phyloP scores from a whole-genome alignment of 2,113 vertebrate species.

The Poecile atricapillus region DNA sequence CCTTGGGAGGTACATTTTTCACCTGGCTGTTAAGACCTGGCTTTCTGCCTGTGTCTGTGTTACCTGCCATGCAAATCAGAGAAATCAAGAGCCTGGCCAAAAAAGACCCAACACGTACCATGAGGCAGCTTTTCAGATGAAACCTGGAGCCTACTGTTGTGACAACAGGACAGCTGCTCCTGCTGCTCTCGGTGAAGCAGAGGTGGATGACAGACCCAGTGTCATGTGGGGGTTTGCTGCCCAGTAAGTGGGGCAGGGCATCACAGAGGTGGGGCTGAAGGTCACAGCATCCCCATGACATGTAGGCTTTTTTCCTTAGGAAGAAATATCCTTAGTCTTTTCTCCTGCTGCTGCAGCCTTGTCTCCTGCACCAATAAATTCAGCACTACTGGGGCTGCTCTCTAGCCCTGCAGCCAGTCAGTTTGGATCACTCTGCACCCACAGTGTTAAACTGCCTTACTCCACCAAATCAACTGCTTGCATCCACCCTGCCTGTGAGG shows the following conservation, averaged over 20 bases:
- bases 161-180: not conserved
- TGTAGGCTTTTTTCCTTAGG: not conserved
- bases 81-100: not conserved
- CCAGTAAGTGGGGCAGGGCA: not conserved
- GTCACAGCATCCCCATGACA: not conserved
- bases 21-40: not conserved
- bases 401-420: not conserved
- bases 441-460: not conserved
- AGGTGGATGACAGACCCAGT: not conserved
- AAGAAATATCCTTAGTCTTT: not conserved
- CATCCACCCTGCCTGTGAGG: not conserved
- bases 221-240: not conserved
- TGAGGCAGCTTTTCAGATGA: not conserved
- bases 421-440: not conserved
- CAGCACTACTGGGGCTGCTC: not conserved
- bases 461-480: not conserved
- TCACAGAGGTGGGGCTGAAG: not conserved
- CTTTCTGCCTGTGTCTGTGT: not conserved
- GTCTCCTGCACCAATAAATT: not conserved
- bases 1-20: not conserved
- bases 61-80: not conserved
- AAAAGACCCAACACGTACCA: not conserved
- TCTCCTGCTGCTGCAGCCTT: not conserved
- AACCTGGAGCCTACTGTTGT: not conserved
- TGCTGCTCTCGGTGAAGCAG: not conserved